Conservation (phyloP, 2,888 invertebrate genomes). For the Polietes domitor region DNA sequence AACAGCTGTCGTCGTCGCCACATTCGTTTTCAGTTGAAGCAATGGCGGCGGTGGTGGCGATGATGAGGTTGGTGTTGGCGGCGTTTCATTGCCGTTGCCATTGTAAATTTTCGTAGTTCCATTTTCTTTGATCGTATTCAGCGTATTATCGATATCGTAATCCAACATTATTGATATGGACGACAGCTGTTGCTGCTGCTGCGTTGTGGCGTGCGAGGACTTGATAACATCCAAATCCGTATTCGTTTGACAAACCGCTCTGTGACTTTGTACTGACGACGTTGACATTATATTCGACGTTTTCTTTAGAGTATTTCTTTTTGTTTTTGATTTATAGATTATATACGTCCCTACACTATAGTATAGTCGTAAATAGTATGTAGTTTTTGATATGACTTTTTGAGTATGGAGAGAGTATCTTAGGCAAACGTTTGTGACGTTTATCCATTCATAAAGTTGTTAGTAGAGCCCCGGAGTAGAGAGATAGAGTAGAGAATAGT, state of each 20-base stretch:
- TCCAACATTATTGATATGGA: slow-evolving; percentile 79
- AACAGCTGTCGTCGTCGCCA: slow-evolving; percentile 36
- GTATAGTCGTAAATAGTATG: neutral
- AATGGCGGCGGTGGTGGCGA: neutral
- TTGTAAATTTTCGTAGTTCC: slow-evolving; percentile 61
- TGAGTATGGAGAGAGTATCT: neutral
- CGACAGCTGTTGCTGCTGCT: slow-evolving; percentile 65
- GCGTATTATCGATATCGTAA: slow-evolving; percentile 80
- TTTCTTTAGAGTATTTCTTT: slow-evolving; percentile 36
- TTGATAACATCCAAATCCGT: slow-evolving; percentile 9
- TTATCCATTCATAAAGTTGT: slow-evolving; percentile 16
- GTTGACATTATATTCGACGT: slow-evolving; percentile 54
- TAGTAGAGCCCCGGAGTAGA: slow-evolving; percentile 3
- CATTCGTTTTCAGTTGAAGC: slow-evolving; percentile 37
- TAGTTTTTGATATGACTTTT: slow-evolving; percentile 59
- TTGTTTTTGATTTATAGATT: slow-evolving; percentile 12
- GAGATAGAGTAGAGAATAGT: neutral
- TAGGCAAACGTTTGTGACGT: neutral
- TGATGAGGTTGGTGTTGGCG: slow-evolving; percentile 20
- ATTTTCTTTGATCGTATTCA: slow-evolving; percentile 79
- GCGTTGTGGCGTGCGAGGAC: neutral
- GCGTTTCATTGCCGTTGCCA: slow-evolving; percentile 63
- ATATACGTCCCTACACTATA: slow-evolving; percentile 16
- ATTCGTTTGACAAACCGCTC: slow-evolving; percentile 43
- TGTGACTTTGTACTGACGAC: slow-evolving; percentile 42